These are phyloP conservation scores for Myanophis thanlyinensis DNA, from an alignment of 2,113 vertebrate species.

Conservation along the genomic window DNA sequence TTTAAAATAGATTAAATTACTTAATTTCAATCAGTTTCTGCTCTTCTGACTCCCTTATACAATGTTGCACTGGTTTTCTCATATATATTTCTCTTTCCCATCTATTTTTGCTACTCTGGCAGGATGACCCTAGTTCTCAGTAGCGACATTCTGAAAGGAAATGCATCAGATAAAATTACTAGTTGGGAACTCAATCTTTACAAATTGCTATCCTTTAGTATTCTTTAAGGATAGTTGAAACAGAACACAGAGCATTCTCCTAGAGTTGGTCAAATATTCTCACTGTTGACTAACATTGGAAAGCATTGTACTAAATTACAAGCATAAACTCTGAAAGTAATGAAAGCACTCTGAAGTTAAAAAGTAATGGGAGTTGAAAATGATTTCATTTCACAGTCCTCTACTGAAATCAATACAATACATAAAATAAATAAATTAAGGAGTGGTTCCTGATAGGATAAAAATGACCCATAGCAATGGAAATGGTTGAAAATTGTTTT, in stretches of 20 bases:
- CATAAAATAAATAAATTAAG: not conserved
- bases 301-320: not conserved
- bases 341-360: not conserved
- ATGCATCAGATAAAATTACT: not conserved
- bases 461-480: not conserved
- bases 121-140: not conserved
- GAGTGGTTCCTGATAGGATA: not conserved
- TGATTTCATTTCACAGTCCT: not conserved
- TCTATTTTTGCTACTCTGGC: not conserved
- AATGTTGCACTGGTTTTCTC: not conserved
- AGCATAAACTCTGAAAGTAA: not conserved
- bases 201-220: no score
- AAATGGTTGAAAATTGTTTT: not conserved
- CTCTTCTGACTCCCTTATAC: not conserved
- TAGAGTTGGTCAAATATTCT: not conserved
- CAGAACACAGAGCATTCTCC: not conserved
- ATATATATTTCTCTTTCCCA: not conserved
- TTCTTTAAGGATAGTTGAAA: not conserved
- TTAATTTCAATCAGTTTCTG: not conserved
- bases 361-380: not conserved
- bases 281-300: not conserved
- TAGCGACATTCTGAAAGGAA: not conserved
- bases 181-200: not conserved
- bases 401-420: not conserved
- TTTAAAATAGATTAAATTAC: not conserved